phyloP scores from a whole-genome alignment of 2,888 invertebrate genomes.

The Lasioglossum figueresi region DNA sequence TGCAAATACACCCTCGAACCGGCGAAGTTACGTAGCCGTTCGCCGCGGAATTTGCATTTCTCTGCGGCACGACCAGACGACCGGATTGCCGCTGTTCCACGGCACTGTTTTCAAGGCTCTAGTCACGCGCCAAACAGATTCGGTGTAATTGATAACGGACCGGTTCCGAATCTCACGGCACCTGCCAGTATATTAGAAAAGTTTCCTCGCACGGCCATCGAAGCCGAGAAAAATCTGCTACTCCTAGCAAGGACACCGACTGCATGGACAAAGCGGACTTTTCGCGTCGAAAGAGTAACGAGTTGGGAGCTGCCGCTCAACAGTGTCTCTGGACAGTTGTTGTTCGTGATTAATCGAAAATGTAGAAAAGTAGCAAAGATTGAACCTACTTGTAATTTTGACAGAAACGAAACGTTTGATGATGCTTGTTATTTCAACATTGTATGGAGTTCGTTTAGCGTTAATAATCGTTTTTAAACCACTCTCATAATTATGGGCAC shows the following conservation, averaged over 20 bases:
- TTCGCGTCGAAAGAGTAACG: neutral
- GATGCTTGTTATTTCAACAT: too few species aligned
- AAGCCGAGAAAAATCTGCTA: neutral
- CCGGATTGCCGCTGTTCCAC: neutral
- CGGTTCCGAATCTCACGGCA: conserved; percentile 1
- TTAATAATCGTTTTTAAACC: too few species aligned
- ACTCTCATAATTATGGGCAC: too few species aligned
- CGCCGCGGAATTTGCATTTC: conserved; percentile 11
- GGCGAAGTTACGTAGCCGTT: neutral
- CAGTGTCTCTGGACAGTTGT: neutral
- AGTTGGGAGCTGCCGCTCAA: neutral
- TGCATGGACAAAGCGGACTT: neutral
- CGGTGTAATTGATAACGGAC: neutral
- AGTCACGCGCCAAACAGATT: conserved; percentile 3
- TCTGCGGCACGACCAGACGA: conserved; percentile 5
- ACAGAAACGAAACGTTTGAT: too few species aligned
- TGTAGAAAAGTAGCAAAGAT: too few species aligned
- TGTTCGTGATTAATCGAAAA: too few species aligned
- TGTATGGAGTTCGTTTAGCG: too few species aligned
- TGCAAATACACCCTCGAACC: neutral
- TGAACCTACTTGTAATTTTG: too few species aligned
- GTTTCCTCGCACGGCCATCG: neutral
- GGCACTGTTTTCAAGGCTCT: neutral
- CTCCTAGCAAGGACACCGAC: neutral
- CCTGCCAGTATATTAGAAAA: conserved; percentile 8